A percentile compares a stretch with the other conserved stretches of the same genome.
Evolutionary conservation across 2,888 invertebrate genomes (phyloP).

Genomic region (Iselma pallidipennis): DNA sequence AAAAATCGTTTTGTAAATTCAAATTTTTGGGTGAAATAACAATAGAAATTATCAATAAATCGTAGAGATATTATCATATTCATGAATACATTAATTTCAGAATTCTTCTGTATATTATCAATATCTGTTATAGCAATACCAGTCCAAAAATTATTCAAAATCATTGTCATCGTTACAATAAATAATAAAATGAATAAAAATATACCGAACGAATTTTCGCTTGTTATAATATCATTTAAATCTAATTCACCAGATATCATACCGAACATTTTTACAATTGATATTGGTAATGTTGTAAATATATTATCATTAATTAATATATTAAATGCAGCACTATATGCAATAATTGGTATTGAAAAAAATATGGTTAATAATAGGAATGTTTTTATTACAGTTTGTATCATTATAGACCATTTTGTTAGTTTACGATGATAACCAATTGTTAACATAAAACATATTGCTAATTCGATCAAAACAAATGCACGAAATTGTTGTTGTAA

Average conservation of each 20-base stretch:
- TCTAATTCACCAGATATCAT: constrained; percentile 12
- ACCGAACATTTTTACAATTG: constrained; percentile 11
- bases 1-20: not conserved
- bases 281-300: constrained; percentile 1
- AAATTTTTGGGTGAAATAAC: not conserved
- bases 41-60: constrained; percentile 5
- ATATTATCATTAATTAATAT: not conserved
- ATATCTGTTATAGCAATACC: constrained; percentile 19
- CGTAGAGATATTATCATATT: constrained; percentile 11
- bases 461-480: constrained; percentile 14
- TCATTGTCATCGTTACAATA: constrained; percentile 10
- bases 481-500: constrained; percentile 9
- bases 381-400: constrained; percentile 19
- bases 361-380: constrained; percentile 10
- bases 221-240: not conserved
- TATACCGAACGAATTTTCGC: not conserved
- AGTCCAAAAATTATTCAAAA: constrained; percentile 18
- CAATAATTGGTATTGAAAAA: constrained; percentile 13
- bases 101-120: constrained; percentile 12
- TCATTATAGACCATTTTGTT: constrained; percentile 22
- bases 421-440: constrained; percentile 19
- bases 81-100: constrained; percentile 14
- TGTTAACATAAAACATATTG: constrained; percentile 11
- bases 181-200: constrained; percentile 11
- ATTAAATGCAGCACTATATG: constrained; percentile 15